Evolutionary conservation across 2,113 vertebrate genomes (phyloP), one percentile per base, ranked within the genome.

Genomic region (Campylorhamphus procurvoides): DNA sequence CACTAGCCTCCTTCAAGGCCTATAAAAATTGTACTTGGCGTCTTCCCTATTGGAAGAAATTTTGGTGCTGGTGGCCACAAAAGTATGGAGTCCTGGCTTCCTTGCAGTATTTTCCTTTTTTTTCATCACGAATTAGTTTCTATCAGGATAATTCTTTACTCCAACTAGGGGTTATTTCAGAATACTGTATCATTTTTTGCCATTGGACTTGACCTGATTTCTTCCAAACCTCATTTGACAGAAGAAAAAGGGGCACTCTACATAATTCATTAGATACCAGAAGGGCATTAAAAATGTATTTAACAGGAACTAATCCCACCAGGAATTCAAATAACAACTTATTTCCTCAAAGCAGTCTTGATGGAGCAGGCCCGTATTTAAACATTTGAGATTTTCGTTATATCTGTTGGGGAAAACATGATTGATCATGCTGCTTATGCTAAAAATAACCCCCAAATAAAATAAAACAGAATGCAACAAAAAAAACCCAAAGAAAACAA

Each of bases 251-350:
- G 15, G 53, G 31, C 33, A 46, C 28, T 17, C 75, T 96, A 74
- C 79, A 97, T 96, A 94, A 97, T 96, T 96, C 66, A 97, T 93
- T 80, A 90, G 74, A 55, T 83, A 95, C 29, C 90, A 97, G 87
- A 88, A 94, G 62, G 68, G 40, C 52, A 95, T 97, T 95, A 95
- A 97, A 97, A 97, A 96, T 97, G 47, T 66, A 97, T 96, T 95
- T 80, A 87, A 85, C 55, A 77, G 86, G 84, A 95, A 78, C 52
- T 80, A 89, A 92, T 90, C 79, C 84, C 85, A 93, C 77, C 76
- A 95, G 84, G 82, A 95, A 91, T 94, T 84, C 78, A 97, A 95
- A 80, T 71, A 96, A 66, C 92, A 92, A 24, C 59, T 91, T 93
- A 85, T 93, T 96, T 96, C 85, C 79, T 94, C 40, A 85, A 90